Conservation (phyloP, 1,140 invertebrate species). For the Maconellicoccus hirsutus region DNA sequence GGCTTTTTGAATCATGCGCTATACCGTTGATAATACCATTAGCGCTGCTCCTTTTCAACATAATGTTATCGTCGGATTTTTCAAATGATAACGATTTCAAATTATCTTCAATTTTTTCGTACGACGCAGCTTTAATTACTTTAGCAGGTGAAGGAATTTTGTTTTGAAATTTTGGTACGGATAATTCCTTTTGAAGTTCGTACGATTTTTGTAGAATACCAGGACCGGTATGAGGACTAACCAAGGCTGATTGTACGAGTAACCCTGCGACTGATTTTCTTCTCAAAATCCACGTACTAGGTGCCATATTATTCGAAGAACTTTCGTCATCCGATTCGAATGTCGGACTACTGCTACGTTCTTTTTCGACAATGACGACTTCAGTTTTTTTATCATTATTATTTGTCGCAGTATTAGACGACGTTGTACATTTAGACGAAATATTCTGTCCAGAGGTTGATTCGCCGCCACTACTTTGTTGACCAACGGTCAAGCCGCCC, state of each 20-base stretch:
- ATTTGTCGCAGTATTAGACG: slow-evolving; percentile 40
- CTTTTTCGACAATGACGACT: slow-evolving; percentile 52
- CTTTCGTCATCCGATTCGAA: slow-evolving; percentile 92
- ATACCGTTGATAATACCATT: not conserved
- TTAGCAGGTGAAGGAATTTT: not conserved
- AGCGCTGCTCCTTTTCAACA: not conserved
- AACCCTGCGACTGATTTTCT: slow-evolving; percentile 24
- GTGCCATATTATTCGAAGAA: slow-evolving; percentile 31
- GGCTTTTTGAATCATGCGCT: not conserved
- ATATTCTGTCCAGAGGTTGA: slow-evolving; percentile 51
- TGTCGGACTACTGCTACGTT: slow-evolving; percentile 84
- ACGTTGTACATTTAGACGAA: slow-evolving; percentile 43
- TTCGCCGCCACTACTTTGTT: slow-evolving; percentile 35
- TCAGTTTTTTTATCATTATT: slow-evolving; percentile 17
- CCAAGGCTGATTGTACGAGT: slow-evolving; percentile 24
- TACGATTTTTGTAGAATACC: not conserved
- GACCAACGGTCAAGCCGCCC: slow-evolving; percentile 27
- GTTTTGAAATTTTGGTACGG: not conserved
- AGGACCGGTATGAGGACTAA: slow-evolving; percentile 18
- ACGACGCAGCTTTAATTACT: not conserved
- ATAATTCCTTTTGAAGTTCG: not conserved
- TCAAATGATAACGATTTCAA: not conserved
- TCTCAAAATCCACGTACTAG: slow-evolving; percentile 23
- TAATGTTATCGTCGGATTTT: not conserved
- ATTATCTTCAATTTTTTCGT: not conserved